These are phyloP conservation scores for human DNA, from an alignment of 2,113 vertebrate species.

Conservation along the genomic window DNA sequence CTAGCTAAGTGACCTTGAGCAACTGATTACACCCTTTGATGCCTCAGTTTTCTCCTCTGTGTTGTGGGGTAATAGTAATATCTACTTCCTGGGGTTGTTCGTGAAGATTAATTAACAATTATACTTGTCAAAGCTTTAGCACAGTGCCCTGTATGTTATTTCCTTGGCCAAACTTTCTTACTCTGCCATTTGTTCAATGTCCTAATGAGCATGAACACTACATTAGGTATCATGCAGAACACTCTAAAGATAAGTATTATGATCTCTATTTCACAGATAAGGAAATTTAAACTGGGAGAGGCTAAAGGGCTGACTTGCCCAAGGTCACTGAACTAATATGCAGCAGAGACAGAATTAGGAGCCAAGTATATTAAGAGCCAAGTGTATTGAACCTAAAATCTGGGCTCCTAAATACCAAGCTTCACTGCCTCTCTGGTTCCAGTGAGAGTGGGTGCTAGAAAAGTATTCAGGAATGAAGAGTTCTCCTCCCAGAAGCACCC, in stretches of 20 bases:
- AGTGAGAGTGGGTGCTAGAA: neutral
- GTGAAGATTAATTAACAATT: constrained; percentile 31
- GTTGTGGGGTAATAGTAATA: neutral
- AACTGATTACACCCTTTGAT: neutral
- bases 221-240: neutral
- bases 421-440: neutral
- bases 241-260: neutral
- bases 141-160: neutral
- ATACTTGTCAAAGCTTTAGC: constrained; percentile 20
- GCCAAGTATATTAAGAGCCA: neutral
- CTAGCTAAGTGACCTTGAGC: constrained; percentile 19
- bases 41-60: constrained; percentile 10
- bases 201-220: neutral
- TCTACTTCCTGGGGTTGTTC: neutral
- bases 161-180: neutral
- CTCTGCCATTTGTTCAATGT: neutral
- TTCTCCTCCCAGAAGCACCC: neutral
- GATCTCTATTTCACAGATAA: neutral
- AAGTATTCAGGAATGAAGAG: neutral
- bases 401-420: neutral
- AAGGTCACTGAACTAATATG: neutral
- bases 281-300: neutral
- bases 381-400: neutral
- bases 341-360: neutral
- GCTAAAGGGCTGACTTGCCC: neutral